Conservation (phyloP, 2,113 vertebrate genomes). For the Meleagris gallopavo region DNA sequence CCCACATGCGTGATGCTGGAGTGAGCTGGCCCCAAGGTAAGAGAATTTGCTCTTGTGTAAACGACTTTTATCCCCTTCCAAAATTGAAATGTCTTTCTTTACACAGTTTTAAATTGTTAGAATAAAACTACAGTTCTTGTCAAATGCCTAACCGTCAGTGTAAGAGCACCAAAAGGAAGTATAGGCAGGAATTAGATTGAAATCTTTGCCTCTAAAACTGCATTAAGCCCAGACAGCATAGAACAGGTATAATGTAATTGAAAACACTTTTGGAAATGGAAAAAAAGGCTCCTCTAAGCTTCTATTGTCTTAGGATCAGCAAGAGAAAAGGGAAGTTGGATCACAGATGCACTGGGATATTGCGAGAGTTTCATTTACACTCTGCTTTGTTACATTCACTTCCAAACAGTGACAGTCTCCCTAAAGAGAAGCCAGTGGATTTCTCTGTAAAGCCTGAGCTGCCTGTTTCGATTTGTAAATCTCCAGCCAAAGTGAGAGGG, state of each 20-base stretch:
- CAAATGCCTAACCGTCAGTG: background rate
- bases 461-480: background rate
- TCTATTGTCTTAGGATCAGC: background rate
- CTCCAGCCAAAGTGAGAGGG: background rate
- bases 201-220: background rate
- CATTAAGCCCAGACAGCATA: background rate
- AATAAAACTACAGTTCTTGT: background rate
- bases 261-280: background rate
- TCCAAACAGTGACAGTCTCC: background rate
- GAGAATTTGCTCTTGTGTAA: background rate
- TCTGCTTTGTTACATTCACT: background rate
- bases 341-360: too few relatives aligned
- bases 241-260: too few relatives aligned
- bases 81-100: background rate
- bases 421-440: background rate
- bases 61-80: background rate
- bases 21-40: background rate
- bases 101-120: background rate
- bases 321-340: background rate
- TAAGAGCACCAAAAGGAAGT: background rate
- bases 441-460: background rate
- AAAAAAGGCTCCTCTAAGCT: background rate
- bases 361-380: background rate
- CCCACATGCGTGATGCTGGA: background rate
- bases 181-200: background rate